Evolutionary conservation across 2,113 vertebrate genomes (phyloP).

Genomic region (Nycticryphes semicollaris): DNA sequence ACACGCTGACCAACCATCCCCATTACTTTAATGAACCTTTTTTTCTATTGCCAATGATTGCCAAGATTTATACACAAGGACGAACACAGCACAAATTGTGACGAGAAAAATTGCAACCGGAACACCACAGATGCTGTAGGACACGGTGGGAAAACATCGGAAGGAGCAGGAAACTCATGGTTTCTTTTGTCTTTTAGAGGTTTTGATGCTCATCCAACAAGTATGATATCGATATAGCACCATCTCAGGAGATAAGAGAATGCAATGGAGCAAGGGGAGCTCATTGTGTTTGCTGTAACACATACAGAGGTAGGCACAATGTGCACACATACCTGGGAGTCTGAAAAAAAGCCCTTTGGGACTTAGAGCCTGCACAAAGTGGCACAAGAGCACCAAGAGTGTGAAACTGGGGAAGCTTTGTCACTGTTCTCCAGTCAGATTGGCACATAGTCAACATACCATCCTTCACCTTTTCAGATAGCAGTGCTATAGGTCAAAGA

Average conservation of each 20-base stretch:
- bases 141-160: not conserved
- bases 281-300: not conserved
- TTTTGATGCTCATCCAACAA: accelerated
- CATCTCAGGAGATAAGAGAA: not conserved
- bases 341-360: not conserved
- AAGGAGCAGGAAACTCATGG: not conserved
- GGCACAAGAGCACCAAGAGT: not conserved
- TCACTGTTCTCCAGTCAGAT: not conserved
- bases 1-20: not conserved
- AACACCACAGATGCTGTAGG: not conserved
- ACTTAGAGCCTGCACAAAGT: not conserved
- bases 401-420: not conserved
- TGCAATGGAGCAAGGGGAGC: not conserved
- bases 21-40: not conserved
- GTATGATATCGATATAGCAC: not conserved
- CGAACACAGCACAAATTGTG: accelerated
- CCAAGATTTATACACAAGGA: not conserved
- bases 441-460: not conserved
- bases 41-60: accelerated
- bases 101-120: not conserved
- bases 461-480: not conserved
- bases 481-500: not conserved
- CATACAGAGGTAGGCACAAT: not conserved
- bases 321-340: too few species aligned
- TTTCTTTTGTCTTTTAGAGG: not conserved